phyloP scores from a whole-genome alignment of 2,888 invertebrate genomes.

The Calameuta idolon region DNA sequence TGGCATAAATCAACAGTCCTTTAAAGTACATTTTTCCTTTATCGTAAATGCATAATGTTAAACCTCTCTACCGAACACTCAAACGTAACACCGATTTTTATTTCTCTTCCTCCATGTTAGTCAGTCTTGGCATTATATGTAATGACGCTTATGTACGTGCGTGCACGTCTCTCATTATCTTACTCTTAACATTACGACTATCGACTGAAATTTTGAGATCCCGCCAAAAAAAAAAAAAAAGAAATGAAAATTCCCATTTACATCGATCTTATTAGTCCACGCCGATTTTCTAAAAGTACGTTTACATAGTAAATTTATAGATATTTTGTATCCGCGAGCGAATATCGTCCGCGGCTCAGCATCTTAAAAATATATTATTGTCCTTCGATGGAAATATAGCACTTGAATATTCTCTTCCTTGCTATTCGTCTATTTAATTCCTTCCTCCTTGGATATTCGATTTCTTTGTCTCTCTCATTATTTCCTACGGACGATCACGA shows the following conservation, averaged over 20 bases:
- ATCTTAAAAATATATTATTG: constrained; percentile 67
- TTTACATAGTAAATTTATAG: not conserved
- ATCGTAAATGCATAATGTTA: constrained; percentile 60
- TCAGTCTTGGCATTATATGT: constrained; percentile 39
- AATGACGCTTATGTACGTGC: constrained; percentile 31
- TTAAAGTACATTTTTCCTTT: constrained; percentile 62
- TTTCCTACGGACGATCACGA: not conserved
- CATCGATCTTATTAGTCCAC: not conserved
- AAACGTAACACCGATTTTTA: constrained; percentile 64
- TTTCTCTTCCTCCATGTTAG: constrained; percentile 35
- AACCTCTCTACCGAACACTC: constrained; percentile 65
- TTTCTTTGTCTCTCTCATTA: not conserved
- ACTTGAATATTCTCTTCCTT: constrained; percentile 41
- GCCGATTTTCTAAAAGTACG: not conserved
- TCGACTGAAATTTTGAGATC: not conserved
- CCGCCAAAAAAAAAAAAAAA: not conserved
- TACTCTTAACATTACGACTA: constrained; percentile 21
- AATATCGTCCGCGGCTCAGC: not conserved
- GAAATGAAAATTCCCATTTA: not conserved
- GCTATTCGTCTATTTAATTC: constrained; percentile 6
- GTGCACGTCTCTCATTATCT: constrained; percentile 23
- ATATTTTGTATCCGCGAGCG: not conserved
- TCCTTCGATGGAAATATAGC: constrained; percentile 65
- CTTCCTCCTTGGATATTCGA: not conserved
- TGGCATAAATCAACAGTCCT: constrained; percentile 63